phyloP scores from a whole-genome alignment of 2,888 invertebrate species.

The Chymomyza procnemis region DNA sequence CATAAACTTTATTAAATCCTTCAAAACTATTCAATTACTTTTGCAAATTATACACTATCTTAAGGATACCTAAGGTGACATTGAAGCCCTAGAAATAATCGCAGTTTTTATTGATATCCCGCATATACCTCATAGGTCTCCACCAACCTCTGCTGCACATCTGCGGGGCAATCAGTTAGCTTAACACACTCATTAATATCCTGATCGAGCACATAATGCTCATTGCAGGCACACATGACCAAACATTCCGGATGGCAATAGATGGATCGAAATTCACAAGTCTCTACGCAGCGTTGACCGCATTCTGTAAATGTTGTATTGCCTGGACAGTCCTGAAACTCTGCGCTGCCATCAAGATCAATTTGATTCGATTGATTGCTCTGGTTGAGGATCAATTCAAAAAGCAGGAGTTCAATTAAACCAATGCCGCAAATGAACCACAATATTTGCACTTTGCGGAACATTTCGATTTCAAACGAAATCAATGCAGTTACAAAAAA shows the following conservation, averaged over 20 bases:
- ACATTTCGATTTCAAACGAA: not conserved
- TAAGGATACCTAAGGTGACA: no score
- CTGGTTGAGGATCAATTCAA: not conserved
- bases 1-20: no score
- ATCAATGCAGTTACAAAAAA: not conserved
- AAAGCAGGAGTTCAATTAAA: not conserved
- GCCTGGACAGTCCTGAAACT: not conserved
- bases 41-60: no score
- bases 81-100: no score
- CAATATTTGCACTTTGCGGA: not conserved
- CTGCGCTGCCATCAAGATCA: no score
- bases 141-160: not conserved
- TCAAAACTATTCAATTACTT: no score
- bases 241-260: not conserved
- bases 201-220: not conserved
- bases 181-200: not conserved
- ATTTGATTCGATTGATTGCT: no score
- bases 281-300: slow-evolving; percentile 1
- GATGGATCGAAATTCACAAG: not conserved
- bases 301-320: not conserved
- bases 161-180: not conserved
- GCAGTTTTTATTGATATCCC: not conserved
- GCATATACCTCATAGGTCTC: not conserved
- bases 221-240: not conserved
- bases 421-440: not conserved